Base-by-base conservation (phyloP, 2,888 invertebrate species). In the Tigriopus californicus region DNA sequence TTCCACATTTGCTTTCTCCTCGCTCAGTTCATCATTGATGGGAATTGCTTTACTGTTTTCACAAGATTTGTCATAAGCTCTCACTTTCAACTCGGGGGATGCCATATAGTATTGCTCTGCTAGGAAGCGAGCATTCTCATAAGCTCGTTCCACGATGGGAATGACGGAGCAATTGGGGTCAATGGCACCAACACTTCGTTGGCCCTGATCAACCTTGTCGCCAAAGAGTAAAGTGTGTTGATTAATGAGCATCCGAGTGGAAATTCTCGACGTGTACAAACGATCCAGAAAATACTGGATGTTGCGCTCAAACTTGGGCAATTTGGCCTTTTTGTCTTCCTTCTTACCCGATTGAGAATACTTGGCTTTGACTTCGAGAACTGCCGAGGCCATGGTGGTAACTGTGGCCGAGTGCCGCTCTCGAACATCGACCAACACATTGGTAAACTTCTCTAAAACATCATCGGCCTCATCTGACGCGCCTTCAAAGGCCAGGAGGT, bases 271-370 rank as follows among this genome's bases (percentile, higher is more conserved):
- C 88, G 98, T 94, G 73, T 97, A 97, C 75, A 99, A 92, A 61
- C 98, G 77, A 72, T 98, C 95, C 63, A 99, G 75, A 75, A 98
- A 98, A 76, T 99, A 98, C 74, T 98, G 97, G 68, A 98, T 90
- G 66, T 88, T 88, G 72, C 87, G 83, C 73, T 89, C 89, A 51
- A 82, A 84, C 64, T 85, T 81, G 11, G 81, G 77, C 67, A 68
- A 67, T 41, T 94, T 83, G 48, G 77, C 76, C 33, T 33, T 33
- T 8, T 8, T 33, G 68, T 89, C 84, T 0, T 83, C 83, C 2
- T 24, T 18, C 15, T 18, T 41, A 41, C 54, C 41, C 6, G 40
- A 40, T 18, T 24, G 8, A 18, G 41, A 18, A 41, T 33, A 25
- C 11, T 24, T 33, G 70, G 97, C 94, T 71, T 94, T 92, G 68